Evolutionary conservation across 2,888 invertebrate species (phyloP).

Genomic region (Agonopterix arenella): DNA sequence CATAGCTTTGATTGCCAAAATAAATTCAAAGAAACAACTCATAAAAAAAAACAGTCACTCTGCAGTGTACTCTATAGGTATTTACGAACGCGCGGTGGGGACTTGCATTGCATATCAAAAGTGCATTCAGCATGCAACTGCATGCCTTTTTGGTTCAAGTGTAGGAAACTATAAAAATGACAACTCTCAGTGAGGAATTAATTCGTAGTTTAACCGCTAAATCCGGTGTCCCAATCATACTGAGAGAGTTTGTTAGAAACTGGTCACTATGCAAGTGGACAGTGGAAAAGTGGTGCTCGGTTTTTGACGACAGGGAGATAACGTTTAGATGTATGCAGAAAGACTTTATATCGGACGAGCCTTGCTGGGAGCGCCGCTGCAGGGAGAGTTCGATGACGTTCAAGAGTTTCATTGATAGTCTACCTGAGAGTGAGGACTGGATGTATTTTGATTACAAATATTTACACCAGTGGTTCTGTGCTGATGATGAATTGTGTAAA

Average conservation of each 20-base stretch:
- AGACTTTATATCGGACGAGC: constrained; percentile 63
- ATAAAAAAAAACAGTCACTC: too few relatives aligned
- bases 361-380: constrained; percentile 89
- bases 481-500: constrained; percentile 75
- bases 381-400: constrained; percentile 76
- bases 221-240: constrained; percentile 64
- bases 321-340: constrained; percentile 73
- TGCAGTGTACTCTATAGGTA: too few relatives aligned
- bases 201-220: constrained; percentile 37
- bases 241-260: constrained; percentile 66
- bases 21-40: too few relatives aligned
- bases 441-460: constrained; percentile 92
- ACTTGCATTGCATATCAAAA: too few relatives aligned
- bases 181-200: constrained; percentile 33
- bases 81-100: too few relatives aligned
- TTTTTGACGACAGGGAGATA: constrained; percentile 73
- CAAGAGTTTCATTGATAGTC: constrained; percentile 75
- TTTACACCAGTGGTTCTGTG: constrained; percentile 81
- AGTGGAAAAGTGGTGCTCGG: constrained; percentile 75
- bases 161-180: not conserved
- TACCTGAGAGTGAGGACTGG: constrained; percentile 73
- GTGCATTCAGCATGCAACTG: too few relatives aligned
- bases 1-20: too few relatives aligned
- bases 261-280: constrained; percentile 79
- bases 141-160: too few relatives aligned